Evolutionary conservation across 64 coral and sea anemone species (phyloP), one percentile per base, ranked within the genome.

Genomic region (Montipora foliosa): DNA sequence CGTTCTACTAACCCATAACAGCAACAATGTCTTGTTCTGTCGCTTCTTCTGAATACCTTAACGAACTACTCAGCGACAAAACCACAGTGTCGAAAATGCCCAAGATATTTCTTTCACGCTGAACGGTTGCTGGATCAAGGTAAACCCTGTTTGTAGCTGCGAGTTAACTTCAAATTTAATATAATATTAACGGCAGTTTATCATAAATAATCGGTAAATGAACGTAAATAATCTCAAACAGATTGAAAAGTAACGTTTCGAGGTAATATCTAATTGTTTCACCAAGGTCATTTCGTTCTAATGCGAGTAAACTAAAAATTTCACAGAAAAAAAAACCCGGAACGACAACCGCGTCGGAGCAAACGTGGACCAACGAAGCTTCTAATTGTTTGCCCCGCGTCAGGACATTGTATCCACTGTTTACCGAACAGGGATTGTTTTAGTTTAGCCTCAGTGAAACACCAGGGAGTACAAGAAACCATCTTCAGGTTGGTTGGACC

Each of bases 71-170:
- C 49, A 96, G 89, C 81, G 95, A 96, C 86, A 96, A 96, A 96
- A 96, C 95, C 20, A 96, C 95, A 15, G 91, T 96, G 10, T 89
- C 95, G 52, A 96, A 96, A 93, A 96, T 96, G 95, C 95, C 95
- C 76, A 96, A 96, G 91, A 96, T 96, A 22, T 96, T 96, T 93
- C 85, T 96, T 96, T 68, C 95, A 96, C 83, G 87, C 91, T 62
- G 95, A 96, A 84, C 91, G 95, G 8, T 84, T 96, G 70, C 91
- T 96, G 24, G 95, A 96, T 75, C 91, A 96, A 96, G 95, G 95
- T 96, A 92, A 64, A 64, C 62, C 75, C 19, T 76, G 76, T 78
- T 78, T 78, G 82, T 82, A 71, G 82, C 82, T 67, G 62, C 82
- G 46, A 70, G 82, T 86, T 77, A 76, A 84, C 90, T 92, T 75